Evolutionary conservation across 2,888 invertebrate species (phyloP).

Genomic region (Rhagonycha lutea): DNA sequence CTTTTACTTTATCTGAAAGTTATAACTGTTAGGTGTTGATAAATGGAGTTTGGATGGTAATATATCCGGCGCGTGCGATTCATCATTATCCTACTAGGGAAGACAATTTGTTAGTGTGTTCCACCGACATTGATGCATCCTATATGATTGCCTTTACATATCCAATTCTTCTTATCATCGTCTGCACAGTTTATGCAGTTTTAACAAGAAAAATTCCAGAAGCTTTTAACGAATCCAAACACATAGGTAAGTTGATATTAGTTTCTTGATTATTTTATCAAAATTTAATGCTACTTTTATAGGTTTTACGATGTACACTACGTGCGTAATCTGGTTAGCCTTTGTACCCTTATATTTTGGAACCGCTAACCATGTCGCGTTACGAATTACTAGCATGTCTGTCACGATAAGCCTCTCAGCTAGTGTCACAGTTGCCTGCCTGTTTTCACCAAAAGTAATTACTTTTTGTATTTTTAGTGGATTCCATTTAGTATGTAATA

Average conservation of each 20-base stretch:
- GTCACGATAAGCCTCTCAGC: conserved; percentile 94
- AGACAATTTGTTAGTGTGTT: conserved; percentile 91
- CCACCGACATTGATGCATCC: conserved; percentile 88
- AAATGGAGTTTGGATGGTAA: conserved; percentile 90
- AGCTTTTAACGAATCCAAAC: conserved; percentile 97
- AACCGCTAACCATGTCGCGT: conserved; percentile 88
- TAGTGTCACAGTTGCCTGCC: conserved; percentile 89
- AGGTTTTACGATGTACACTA: conserved; percentile 99
- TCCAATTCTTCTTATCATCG: conserved; percentile 85
- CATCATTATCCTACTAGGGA: conserved; percentile 90
- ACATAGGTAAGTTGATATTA: conserved; percentile 75
- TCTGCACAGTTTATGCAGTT: conserved; percentile 95
- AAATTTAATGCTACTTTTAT: conserved; percentile 34
- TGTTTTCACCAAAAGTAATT: conserved; percentile 92
- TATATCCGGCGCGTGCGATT: conserved; percentile 87
- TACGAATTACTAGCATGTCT: conserved; percentile 93
- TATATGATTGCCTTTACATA: conserved; percentile 95
- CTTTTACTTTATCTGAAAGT: conserved; percentile 8
- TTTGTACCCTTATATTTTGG: conserved; percentile 97
- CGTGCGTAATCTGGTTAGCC: conserved; percentile 97
- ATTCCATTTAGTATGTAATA: conserved; percentile 1
- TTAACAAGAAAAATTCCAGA: conserved; percentile 96
- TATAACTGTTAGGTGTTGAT: conserved; percentile 70
- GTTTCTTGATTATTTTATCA: background rate
- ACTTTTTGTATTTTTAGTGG: background rate